Base-by-base conservation (phyloP, 2,888 invertebrate genomes). In the Netelia virgata region DNA sequence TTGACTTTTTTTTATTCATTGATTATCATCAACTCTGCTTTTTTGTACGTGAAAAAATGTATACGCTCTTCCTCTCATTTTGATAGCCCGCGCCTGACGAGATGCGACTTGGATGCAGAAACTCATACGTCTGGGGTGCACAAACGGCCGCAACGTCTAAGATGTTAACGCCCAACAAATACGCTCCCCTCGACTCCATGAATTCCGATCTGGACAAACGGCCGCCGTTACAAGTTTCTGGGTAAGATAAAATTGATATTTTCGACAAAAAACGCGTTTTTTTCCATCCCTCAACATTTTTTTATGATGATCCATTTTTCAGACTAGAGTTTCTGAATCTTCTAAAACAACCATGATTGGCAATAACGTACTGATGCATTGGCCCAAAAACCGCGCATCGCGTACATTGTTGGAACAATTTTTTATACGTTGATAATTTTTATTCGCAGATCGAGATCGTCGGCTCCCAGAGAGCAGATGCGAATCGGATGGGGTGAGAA, bases 141-240 rank as follows among this genome's bases (percentile, higher is more conserved):
- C 69, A 88, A 47, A 73, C 83, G n/a, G 86, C 86, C 36, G 87
- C 82, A 57, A 73, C 78, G 57, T 87, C 90, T 10, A 90, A 93
- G 73, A 81, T 85, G 47, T 50, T 85, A 55, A 93, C 93, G 63
- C 90, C 92, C 36, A 95, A 95, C 87, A 95, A 94, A 91, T 95
- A 93, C 87, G 93, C 94, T 20, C 91, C 93, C 18, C 91, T 95
- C 82, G 95, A 94, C 77, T 93, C 92, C 86, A 91, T 94, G 59
- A 74, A 89, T 64, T 87, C 88, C 36, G 89, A 91, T 9, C 94
- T 94, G 57, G 88, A 91, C 84, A 92, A 93, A 3, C 88, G 91
- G 81, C 88, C 88, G 43, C 84, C 86, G 16, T 86, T 91, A 59
- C 91, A 90, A 82, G 89, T 93, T 36, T 90, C 92, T 79, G 93